Evolutionary conservation across 1,140 invertebrate genomes (phyloP), one percentile per base, ranked within the genome.

Genomic region (Bombus pyrosoma): DNA sequence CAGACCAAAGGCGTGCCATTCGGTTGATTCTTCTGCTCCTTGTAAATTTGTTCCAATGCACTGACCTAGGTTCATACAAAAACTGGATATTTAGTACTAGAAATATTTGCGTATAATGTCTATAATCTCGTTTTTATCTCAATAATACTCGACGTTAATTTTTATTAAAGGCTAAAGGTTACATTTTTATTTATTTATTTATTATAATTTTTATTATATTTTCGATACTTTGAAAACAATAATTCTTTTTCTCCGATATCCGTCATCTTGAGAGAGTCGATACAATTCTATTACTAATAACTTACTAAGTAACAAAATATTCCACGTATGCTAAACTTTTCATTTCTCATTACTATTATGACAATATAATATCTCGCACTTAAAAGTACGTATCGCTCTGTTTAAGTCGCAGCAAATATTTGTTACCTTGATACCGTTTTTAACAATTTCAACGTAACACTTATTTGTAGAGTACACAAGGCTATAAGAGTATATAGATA

Each of bases 1-100:
- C 98, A 99, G 0, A 99, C 96, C 34, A 99, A 96, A 0, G 98
- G 98, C 3, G 95, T 95, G 22, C 96, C 95, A 77, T 93, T 95
- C 39, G 85, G 69, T 95, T 96, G 86, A 95, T 96, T 90, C 95
- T 95, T 76, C 96, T 97, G 87, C 94, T 96, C 95, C 15, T 96
- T 96, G 68, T 97, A 93, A 28, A 96, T 95, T 66, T 96, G 95
- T 78, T 97, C 96, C 57, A 98, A 91, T 0, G 98, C 98, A 81
- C 96, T 91, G 6, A 95, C 92, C 94, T 95, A n/a, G 28, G n/a
- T 37, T 6, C 5, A 53, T 53, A 53, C 47, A 53, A 53, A 53
- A 53, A 53, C 6, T 53, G 1, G 6, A 53, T 53, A 53, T 53
- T 22, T 53, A 53, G 57, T n/a, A n/a, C 3, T 13, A 13, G 10